Evolutionary conservation across 2,113 vertebrate genomes (phyloP), one percentile per base, ranked within the genome.

Genomic region (Ciconia stormi): DNA sequence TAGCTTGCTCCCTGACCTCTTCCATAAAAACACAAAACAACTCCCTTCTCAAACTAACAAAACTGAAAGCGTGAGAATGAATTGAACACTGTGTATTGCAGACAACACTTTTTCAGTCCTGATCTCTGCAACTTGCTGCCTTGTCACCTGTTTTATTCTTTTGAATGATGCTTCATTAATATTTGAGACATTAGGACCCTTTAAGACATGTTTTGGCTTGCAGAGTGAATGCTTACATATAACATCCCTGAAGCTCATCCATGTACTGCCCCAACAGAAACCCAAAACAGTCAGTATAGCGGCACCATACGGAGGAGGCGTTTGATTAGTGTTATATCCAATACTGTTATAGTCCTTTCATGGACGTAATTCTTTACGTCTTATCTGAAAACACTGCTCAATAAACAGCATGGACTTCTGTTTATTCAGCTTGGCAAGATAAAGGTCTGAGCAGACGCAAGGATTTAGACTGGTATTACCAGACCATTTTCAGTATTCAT

Each of bases 271-370:
- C 13, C 49, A 42, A 23, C 66, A 23, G 72, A 3, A 81, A 11
- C 30, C 25, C 34, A 55, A 25, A 66, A 0, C 76, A 16, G 0
- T 3, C 0, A 4, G 25, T 12, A 3, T 17, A 16, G 15, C 67
- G 93, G 89, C 56, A 27, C 79, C 15, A 5, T 14, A 7, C 0
- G 1, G 52, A 67, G 58, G 63, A 49, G 59, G 26, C 9, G 1
- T 62, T 88, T 77, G 78, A 3, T 38, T 16, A 29, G 26, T 44
- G 49, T n/a, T 49, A 3, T 58, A n/a, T 59, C 65, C 20, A 16
- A 16, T 26, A 4, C 34, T 53, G 32, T 19, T 59, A 6, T 4
- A 16, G 63, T 32, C 47, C 80, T 79, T 52, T 22, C 53, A 2
- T 9, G 71, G 70, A 12, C 8, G 5, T 40, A 2, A 18, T 87